Conservation (phyloP, 2,113 vertebrate species). For the Lycaon pictus region DNA sequence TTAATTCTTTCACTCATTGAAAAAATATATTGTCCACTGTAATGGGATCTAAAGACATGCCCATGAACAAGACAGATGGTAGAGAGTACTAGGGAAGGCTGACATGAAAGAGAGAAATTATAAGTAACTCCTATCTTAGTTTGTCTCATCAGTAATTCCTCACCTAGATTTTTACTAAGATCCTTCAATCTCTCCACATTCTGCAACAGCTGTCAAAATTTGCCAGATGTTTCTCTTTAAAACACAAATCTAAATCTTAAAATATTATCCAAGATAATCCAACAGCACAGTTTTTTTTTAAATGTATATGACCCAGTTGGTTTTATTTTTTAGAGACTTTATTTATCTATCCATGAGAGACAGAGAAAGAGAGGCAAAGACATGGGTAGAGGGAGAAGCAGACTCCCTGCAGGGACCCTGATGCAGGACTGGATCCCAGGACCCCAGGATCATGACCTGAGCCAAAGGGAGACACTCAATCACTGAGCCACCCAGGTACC, state of each 20-base stretch:
- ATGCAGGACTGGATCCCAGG: no score
- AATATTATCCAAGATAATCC: neutral
- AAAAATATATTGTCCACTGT: neutral
- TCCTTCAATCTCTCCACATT: neutral
- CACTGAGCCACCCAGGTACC: no score
- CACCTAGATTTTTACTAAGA: neutral
- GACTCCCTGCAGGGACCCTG: no score
- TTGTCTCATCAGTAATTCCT: neutral
- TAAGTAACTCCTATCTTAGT: neutral
- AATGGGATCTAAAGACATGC: neutral
- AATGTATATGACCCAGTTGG: neutral
- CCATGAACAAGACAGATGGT: neutral
- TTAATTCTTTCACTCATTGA: neutral
- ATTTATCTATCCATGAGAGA: no score
- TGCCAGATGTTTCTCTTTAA: conserved; percentile 5
- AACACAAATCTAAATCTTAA: conserved; percentile 9
- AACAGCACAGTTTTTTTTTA: neutral
- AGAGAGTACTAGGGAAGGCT: neutral
- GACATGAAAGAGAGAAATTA: neutral
- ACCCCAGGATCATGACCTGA: no score
- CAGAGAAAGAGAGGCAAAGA: no score
- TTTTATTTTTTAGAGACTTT: neutral
- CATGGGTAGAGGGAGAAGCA: no score
- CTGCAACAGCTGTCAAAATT: neutral
- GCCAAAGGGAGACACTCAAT: no score